Base-by-base conservation (phyloP, 64 coral and sea anemone species). In the Dendrophyllia cribrosa region DNA sequence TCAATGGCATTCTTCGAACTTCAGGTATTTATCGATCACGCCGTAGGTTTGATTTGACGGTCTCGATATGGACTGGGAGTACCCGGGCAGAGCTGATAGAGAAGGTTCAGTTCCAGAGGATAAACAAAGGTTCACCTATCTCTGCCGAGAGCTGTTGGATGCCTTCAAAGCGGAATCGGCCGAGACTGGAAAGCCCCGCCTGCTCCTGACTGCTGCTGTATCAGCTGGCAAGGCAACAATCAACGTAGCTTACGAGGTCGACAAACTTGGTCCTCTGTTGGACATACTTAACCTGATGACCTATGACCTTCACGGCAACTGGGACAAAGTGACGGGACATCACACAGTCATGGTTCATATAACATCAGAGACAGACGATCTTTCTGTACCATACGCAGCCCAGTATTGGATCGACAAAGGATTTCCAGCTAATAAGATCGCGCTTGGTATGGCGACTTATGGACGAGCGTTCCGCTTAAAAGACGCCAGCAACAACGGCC, bases 21-120 rank as follows among this genome's bases (percentile, higher is more conserved):
- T 1, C 59, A 93, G 90, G 69, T 56, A 9, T 96, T 96, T 56
- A 96, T 96, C 8, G 77, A 96, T 66, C 92, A 90, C 5, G 64
- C 82, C 0, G 84, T 92, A 20, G 65, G 10, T 52, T 24, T 88
- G n/a, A 7, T 96, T 96, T 56, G 94, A 96, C 70, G 94, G 94
- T 59, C 78, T 96, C 15, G 94, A 96, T 68, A 71, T 96, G 20
- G 94, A 96, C 25, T 96, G 94, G 94, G 94, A 96, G 20, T 92
- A 92, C 58, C 94, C 90, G 6, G 94, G 59, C 12, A 75, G 51
- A 34, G 2, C 0, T 1, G 34, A 34, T 2, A 52, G 94, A 3
- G 85, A 90, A 56, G 71, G 87, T 8, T 92, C 94, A 9, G 85
- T 85, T 5, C 90, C 90, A 24, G 70, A 12, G 11, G 95, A 96